Evolutionary conservation across 2,113 vertebrate species (phyloP), one percentile per base, ranked within the genome.

Genomic region (Oryzias celebensis): DNA sequence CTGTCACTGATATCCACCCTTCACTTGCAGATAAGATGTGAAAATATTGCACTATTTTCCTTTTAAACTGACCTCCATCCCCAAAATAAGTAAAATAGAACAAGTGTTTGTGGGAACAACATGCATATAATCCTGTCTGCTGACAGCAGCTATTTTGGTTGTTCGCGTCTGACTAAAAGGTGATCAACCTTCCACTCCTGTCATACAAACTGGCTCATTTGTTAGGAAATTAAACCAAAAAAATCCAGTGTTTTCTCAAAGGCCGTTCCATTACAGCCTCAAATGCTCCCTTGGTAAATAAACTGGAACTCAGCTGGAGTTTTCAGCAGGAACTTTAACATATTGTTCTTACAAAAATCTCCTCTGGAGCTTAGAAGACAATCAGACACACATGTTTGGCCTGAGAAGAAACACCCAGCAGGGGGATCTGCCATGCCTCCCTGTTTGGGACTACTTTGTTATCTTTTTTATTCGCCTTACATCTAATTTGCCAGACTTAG

Each of bases 1-100:
- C 82, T 78, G 85, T 87, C 81, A 86, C 76, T 75, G 71, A 80
- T 63, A 77, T 83, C 78, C 82, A 78, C 66, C 73, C 79, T 84
- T 82, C 58, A 83, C 63, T 59, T 82, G 72, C 73, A 81, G 75
- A 84, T 68, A 73, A 81, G 75, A 62, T 68, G 41, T 65, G 26
- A 64, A 72, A 45, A 74, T 41, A 68, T 36, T 66, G 55, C 24
- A 62, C 61, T 67, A 13, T 62, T 64, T 52, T 56, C 50, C 36
- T 69, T 57, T 66, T 52, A 28, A 36, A 59, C 64, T 52, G 47
- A 52, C 14, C 22, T 61, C 49, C 54, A 23, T 65, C 15, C 45
- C 10, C 50, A 68, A 20, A 14, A 18, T 23, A 48, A 55, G 56
- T 45, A 47, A 62, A 24, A 47, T 5, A 7, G 18, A 62, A 65